These are phyloP conservation scores for Myotis lucifugus DNA, from an alignment of 2,113 vertebrate genomes.

Conservation along the genomic window DNA sequence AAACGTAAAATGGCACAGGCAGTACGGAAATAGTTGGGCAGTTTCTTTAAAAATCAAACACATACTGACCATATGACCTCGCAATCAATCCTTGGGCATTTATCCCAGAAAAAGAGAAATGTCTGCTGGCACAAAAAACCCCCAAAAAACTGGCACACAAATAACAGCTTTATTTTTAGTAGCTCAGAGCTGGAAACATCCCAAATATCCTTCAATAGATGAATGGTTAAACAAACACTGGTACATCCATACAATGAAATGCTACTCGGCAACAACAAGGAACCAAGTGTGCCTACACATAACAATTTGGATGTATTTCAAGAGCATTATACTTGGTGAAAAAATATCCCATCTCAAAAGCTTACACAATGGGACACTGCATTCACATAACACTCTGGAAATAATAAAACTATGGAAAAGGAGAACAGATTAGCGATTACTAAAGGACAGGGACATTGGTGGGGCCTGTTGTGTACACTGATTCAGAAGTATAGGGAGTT, in stretches of 20 bases:
- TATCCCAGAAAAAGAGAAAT: not conserved
- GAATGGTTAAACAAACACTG: not conserved
- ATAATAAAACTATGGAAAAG: not conserved
- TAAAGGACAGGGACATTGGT: not conserved
- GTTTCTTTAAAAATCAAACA: not conserved
- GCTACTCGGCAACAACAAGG: not conserved
- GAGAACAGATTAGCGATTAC: not conserved
- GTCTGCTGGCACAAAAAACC: not conserved
- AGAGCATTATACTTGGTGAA: not conserved
- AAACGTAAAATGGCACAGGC: not conserved
- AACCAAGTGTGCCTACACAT: not conserved
- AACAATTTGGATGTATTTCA: not conserved
- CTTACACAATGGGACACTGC: not conserved
- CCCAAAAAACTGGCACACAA: not conserved
- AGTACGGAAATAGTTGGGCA: not conserved
- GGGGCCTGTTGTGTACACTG: not conserved
- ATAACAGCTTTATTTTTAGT: not conserved
- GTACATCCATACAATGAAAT: not conserved
- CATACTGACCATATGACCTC: not conserved
- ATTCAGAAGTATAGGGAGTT: not conserved
- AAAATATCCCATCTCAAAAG: not conserved
- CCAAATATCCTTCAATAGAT: not conserved
- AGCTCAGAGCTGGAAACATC: not conserved
- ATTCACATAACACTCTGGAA: not conserved
- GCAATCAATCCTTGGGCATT: not conserved